Percentiles rank a stretch among this genome's conserved stretches.
These are phyloP conservation scores for Drosophila neonasuta DNA, from an alignment of 2,888 invertebrate species.

Conservation along the genomic window DNA sequence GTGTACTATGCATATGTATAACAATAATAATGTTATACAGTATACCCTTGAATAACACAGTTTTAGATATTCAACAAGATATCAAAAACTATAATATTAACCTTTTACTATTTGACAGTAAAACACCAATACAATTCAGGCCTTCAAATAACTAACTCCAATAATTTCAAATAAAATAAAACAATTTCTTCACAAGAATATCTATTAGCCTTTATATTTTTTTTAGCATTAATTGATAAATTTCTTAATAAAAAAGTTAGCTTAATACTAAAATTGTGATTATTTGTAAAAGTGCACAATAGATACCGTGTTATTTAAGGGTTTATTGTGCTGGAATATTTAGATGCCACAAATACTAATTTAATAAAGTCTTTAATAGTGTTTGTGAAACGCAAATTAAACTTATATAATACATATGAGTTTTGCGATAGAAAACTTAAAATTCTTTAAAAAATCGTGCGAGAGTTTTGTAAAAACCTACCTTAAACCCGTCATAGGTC, in stretches of 20 bases:
- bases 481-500: slow-evolving; percentile 99
- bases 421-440: slow-evolving; percentile 29
- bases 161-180: slow-evolving; percentile 8
- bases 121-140: slow-evolving; percentile 21
- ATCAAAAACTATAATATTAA: slow-evolving; percentile 1
- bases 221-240: neutral
- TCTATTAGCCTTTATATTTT: slow-evolving; percentile 1
- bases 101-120: slow-evolving; percentile 1
- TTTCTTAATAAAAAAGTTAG: slow-evolving; percentile 20
- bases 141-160: slow-evolving; percentile 11
- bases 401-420: slow-evolving; percentile 32
- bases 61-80: slow-evolving; percentile 10
- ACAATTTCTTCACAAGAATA: neutral
- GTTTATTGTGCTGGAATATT: slow-evolving; percentile 41
- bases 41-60: slow-evolving; percentile 50
- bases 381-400: slow-evolving; percentile 32
- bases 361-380: slow-evolving; percentile 27
- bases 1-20: slow-evolving; percentile 28
- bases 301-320: slow-evolving; percentile 45
- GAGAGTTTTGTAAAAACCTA: slow-evolving; percentile 83
- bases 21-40: slow-evolving; percentile 26
- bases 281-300: slow-evolving; percentile 23
- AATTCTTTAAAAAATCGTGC: slow-evolving; percentile 41
- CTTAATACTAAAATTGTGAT: slow-evolving; percentile 23
- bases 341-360: slow-evolving; percentile 41